Evolutionary conservation across 2,888 invertebrate genomes (phyloP).

Genomic region (Dolichomitus sp.): DNA sequence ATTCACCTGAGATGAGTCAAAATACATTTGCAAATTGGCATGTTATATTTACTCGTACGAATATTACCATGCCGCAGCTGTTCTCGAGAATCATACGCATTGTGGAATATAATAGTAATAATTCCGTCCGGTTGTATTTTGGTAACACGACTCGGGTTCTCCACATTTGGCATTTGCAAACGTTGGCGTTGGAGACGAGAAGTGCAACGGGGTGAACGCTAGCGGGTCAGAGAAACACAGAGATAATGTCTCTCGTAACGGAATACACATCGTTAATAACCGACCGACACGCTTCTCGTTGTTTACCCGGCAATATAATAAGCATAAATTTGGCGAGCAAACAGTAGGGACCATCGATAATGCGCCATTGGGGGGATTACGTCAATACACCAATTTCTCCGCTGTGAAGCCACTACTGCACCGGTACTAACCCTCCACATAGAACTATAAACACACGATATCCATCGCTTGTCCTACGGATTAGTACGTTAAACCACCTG

Average conservation of each 20-base stretch:
- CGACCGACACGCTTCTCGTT: constrained; percentile 57
- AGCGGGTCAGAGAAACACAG: constrained; percentile 2
- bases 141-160: constrained; percentile 28
- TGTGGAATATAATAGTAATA: constrained; percentile 12
- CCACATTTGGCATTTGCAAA: constrained; percentile 40
- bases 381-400: constrained; percentile 60
- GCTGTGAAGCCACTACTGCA: constrained; percentile 23
- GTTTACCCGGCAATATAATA: constrained; percentile 67
- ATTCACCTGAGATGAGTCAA: neutral
- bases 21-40: constrained; percentile 5
- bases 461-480: constrained; percentile 59
- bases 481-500: constrained; percentile 61
- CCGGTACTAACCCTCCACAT: constrained; percentile 23
- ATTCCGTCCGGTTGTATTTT: constrained; percentile 34
- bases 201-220: neutral
- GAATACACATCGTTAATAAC: constrained; percentile 64
- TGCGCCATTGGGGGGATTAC: constrained; percentile 59
- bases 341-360: constrained; percentile 61
- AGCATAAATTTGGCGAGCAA: constrained; percentile 66
- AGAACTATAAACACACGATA: constrained; percentile 51
- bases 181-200: constrained; percentile 31
- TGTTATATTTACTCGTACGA: neutral
- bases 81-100: constrained; percentile 4
- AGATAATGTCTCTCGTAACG: constrained; percentile 59
- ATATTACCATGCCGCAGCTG: constrained; percentile 12